phyloP scores from a whole-genome alignment of 2,888 invertebrate species.

The Allolobophora icterica region DNA sequence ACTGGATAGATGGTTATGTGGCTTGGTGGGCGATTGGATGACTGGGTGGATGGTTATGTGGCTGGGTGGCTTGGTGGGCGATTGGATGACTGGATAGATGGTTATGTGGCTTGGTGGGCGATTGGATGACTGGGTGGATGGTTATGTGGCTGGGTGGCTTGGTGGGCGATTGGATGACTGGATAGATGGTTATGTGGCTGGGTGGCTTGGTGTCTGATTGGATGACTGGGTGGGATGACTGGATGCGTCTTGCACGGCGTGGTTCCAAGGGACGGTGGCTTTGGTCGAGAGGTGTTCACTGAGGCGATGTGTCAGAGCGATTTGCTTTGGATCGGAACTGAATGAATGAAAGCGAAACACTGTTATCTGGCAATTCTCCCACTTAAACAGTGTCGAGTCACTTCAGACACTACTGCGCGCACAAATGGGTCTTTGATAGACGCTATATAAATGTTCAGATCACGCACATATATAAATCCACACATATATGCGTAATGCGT shows the following conservation, averaged over 20 bases:
- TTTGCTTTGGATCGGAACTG: background rate
- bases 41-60: background rate
- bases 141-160: too few species aligned
- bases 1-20: too few species aligned
- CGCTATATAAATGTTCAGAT: too few species aligned
- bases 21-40: background rate
- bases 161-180: background rate
- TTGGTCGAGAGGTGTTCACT: background rate
- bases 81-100: too few species aligned
- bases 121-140: background rate
- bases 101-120: too few species aligned
- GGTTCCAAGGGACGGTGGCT: background rate
- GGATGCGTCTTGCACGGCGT: background rate
- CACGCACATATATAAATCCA: too few species aligned
- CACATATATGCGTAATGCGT: too few species aligned
- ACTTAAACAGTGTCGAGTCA: background rate
- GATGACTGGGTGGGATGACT: background rate
- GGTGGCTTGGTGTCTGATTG: too few species aligned
- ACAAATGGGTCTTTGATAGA: background rate
- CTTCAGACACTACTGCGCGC: background rate
- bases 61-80: too few species aligned
- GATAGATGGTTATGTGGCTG: too few species aligned
- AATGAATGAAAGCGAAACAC: conserved; percentile 7
- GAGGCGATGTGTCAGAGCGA: background rate
- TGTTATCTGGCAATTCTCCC: conserved; percentile 2